Base-by-base conservation (phyloP, 2,113 vertebrate species). In the Aplodontia rufa region DNA sequence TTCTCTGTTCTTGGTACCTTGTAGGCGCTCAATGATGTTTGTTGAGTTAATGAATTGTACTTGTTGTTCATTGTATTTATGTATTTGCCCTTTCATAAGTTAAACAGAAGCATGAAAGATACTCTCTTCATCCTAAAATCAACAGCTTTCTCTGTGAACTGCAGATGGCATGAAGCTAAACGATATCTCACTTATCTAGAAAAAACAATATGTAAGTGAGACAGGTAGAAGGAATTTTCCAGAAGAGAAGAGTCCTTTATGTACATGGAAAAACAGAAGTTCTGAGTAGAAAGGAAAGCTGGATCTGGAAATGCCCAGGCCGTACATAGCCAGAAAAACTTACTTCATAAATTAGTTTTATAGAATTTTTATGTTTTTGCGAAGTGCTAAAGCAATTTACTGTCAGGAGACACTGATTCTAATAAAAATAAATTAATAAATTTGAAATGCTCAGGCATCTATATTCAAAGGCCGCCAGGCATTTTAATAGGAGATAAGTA, bases 371-470 rank as follows among this genome's bases (percentile, higher is more conserved):
- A 71, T 80, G 94, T 76, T 80, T 95, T 95, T 93, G 78, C 75
- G 37, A 91, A 95, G 66, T 66, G 93, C 76, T 95, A 90, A 95
- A 88, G 93, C 88, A 93, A 96, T 92, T 93, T 95, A 71, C 51
- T 47, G 72, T 92, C 60, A 95, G 79, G 96, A 95, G 58, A 86
- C 90, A 84, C 94, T 95, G 94, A 95, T 94, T 95, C 53, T 87
- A 96, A 94, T 92, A 95, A 96, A 97, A 96, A 96, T 94, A 97
- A 96, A 96, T 97, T 87, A 96, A 97, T 92, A 93, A 84, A 94
- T 95, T 90, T 68, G 86, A 94, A 95, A 71, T 58, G 53, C 58
- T 72, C 66, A 71, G 94, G 85, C 62, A 93, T 53, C 85, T 92
- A 47, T 95, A 66, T 79, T 92, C 81, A 81, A 82, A 93, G 79